A percentile compares a stretch with the other conserved stretches of the same genome.
phyloP scores from a whole-genome alignment of 2,888 invertebrate species.

The Hypolimnas misippus region DNA sequence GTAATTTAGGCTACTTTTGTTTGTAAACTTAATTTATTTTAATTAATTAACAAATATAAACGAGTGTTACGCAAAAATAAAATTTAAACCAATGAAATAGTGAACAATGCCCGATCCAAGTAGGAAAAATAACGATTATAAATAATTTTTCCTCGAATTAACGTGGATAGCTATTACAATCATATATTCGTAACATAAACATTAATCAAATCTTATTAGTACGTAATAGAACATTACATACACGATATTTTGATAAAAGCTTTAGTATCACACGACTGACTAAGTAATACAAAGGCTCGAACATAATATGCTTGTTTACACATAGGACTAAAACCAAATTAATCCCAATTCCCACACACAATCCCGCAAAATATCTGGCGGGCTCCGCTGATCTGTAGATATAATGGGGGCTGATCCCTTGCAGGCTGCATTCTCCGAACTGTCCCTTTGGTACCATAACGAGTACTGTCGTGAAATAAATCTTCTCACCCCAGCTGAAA shows the following conservation, averaged over 20 bases:
- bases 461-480: constrained; percentile 79
- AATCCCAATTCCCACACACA: constrained; percentile 70
- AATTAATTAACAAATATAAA: no score
- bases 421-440: constrained; percentile 70
- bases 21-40: no score
- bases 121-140: no score
- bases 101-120: no score
- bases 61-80: no score
- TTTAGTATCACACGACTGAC: not conserved
- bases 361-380: constrained; percentile 61
- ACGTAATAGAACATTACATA: not conserved
- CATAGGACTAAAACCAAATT: constrained; percentile 61
- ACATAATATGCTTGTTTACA: constrained; percentile 50
- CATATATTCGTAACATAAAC: no score
- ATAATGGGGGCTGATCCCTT: constrained; percentile 60
- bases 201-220: no score
- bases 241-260: not conserved
- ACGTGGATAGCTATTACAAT: no score
- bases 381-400: constrained; percentile 71
- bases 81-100: no score
- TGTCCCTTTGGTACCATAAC: constrained; percentile 79
- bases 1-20: no score
- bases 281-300: not conserved
- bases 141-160: no score
- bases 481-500: constrained; percentile 71